Conservation (phyloP, 1,140 invertebrate species). For the Stegodyphus mimosarum region DNA sequence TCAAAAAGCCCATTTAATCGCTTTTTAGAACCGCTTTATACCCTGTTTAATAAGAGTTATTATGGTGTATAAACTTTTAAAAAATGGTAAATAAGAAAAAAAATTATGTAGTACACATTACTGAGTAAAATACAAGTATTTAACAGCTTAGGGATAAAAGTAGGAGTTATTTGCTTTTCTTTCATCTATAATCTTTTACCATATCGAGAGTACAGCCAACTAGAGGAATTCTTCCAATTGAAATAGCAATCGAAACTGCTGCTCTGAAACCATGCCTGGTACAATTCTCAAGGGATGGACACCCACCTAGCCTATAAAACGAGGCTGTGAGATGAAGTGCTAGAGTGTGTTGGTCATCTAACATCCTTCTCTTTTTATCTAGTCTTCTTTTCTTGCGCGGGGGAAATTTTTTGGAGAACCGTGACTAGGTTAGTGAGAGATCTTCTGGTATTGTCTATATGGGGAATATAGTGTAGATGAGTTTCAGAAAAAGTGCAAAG, state of each 20-base stretch:
- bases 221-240: not conserved
- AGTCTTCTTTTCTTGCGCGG: not conserved
- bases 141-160: no score
- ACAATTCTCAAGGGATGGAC: constrained; percentile 16
- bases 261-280: not conserved
- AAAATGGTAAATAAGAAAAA: no score
- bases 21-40: no score
- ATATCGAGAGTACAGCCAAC: not conserved
- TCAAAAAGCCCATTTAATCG: no score
- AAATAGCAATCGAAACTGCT: not conserved
- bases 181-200: no score
- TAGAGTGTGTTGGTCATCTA: not conserved
- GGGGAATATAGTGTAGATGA: no score
- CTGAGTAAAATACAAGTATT: no score
- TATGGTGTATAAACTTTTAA: no score
- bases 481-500: no score
- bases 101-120: no score
- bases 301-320: not conserved
- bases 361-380: constrained; percentile 8
- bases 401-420: not conserved
- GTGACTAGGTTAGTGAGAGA: not conserved
- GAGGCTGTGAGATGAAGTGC: constrained; percentile 22
- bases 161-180: no score
- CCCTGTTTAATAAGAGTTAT: no score
- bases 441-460: not conserved